A percentile compares a stretch with the other conserved stretches of the same genome.
These are phyloP conservation scores for Nautilus pompilius DNA, from an alignment of 1,140 invertebrate genomes.

Conservation along the genomic window DNA sequence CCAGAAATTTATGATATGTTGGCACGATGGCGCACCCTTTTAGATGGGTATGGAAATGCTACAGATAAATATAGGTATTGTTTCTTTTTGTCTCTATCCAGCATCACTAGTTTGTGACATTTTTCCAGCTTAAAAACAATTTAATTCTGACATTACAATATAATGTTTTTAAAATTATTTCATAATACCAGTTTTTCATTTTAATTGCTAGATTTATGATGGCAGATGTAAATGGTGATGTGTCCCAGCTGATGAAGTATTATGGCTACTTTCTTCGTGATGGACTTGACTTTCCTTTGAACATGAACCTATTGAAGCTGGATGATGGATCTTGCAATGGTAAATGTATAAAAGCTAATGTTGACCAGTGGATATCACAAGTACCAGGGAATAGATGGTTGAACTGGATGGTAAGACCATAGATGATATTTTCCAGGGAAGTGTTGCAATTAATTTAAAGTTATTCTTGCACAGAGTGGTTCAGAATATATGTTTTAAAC, in stretches of 20 bases:
- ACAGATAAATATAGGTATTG: slow-evolving; percentile 27
- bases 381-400: slow-evolving; percentile 19
- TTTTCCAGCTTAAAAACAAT: not conserved
- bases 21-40: slow-evolving; percentile 25
- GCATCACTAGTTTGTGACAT: too few relatives aligned
- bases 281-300: slow-evolving; percentile 30
- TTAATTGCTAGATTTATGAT: slow-evolving; percentile 23
- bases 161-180: not conserved
- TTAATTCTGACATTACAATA: not conserved
- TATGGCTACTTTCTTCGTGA: slow-evolving; percentile 33
- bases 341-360: too few relatives aligned
- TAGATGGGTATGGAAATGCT: slow-evolving; percentile 23
- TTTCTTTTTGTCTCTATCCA: too few relatives aligned
- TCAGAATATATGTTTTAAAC: too few relatives aligned
- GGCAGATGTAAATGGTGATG: slow-evolving; percentile 20
- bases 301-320: slow-evolving; percentile 16
- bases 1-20: slow-evolving; percentile 27
- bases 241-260: slow-evolving; percentile 22
- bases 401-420: too few relatives aligned
- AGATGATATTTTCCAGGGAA: too few relatives aligned
- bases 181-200: not conserved
- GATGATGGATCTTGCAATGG: too few relatives aligned
- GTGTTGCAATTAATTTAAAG: too few relatives aligned
- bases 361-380: too few relatives aligned
- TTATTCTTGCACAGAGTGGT: too few relatives aligned